Evolutionary conservation across 2,113 vertebrate species (phyloP), one percentile per base, ranked within the genome.

Genomic region (Channa argus): DNA sequence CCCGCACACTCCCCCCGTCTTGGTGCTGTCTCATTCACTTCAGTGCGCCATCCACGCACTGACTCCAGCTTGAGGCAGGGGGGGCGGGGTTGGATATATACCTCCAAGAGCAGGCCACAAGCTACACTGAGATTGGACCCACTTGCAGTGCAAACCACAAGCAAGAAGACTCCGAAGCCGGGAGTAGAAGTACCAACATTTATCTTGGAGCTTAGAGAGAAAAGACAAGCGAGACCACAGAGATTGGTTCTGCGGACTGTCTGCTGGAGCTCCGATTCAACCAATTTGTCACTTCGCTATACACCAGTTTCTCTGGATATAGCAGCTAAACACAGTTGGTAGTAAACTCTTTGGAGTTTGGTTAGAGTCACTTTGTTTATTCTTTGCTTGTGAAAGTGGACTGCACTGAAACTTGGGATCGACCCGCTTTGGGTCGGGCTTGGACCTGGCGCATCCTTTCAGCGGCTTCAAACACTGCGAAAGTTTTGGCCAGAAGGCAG

Each of bases 321-420:
- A 92, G 91, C 91, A 69, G 43, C 83, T 79, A 89, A 77, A 88
- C 87, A 66, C 86, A 89, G 94, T 94, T 94, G 94, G 94, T 95
- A 95, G 94, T 94, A 95, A 93, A 95, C 94, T 95, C 94, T 95
- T 94, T 94, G 94, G 94, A 95, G 94, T 95, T 95, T 94, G 93
- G 85, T 93, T 85, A 92, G 94, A 95, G 94, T 95, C 94, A 60
- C 66, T 66, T 86, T 77, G 87, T 88, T 81, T 83, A 87, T 82
- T 89, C 87, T 90, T 92, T 88, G 90, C 93, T 94, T 94, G 94
- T 93, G 93, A 91, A 89, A 91, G 92, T 92, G 90, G 90, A 94
- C 91, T 92, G 93, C 92, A 91, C 91, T 91, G 92, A 93, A 85
- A 85, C 83, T 89, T 91, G 91, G 93, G 88, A 84, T 88, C 88